These are phyloP conservation scores for Cassiopea xamachana DNA, from an alignment of 30 jellyfish, hydroid and myxozoan species.

Conservation along the genomic window DNA sequence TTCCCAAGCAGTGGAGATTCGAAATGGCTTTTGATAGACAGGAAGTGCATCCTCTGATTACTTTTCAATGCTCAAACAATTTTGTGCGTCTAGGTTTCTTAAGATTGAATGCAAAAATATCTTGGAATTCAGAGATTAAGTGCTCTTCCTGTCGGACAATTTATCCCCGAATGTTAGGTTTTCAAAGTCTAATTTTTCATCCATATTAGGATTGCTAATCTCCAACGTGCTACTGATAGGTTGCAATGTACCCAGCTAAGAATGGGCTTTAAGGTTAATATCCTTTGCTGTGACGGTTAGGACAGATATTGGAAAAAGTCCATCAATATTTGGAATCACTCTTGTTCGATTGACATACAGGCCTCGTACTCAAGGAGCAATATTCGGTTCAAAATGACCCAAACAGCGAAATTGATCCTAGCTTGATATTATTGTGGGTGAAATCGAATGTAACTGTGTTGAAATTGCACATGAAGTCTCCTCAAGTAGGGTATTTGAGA, in stretches of 20 bases:
- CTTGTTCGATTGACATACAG: constrained; percentile 27
- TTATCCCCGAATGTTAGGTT: not conserved
- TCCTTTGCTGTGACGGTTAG: constrained; percentile 20
- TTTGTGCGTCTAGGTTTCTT: not conserved
- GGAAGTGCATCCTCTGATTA: constrained; percentile 23
- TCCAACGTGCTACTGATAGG: not conserved
- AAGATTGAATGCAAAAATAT: not conserved
- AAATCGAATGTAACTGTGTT: constrained; percentile 20
- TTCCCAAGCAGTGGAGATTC: constrained; percentile 20
- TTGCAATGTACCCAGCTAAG: not conserved
- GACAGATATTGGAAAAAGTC: constrained; percentile 31
- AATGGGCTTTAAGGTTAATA: not conserved
- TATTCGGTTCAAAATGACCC: constrained; percentile 60
- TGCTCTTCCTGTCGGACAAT: not conserved
- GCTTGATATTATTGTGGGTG: constrained; percentile 4
- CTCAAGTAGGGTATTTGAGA: constrained; percentile 16
- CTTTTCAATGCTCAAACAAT: constrained; percentile 7
- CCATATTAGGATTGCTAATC: not conserved
- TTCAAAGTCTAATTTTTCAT: not conserved
- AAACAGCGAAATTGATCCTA: not conserved
- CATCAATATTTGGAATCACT: constrained; percentile 51
- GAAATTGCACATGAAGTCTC: constrained; percentile 44
- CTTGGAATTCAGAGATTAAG: not conserved
- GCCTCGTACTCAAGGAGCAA: constrained; percentile 1
- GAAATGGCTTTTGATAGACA: constrained; percentile 8